These are phyloP conservation scores for Corythoichthys intestinalis DNA, from an alignment of 2,113 vertebrate species.

Conservation along the genomic window DNA sequence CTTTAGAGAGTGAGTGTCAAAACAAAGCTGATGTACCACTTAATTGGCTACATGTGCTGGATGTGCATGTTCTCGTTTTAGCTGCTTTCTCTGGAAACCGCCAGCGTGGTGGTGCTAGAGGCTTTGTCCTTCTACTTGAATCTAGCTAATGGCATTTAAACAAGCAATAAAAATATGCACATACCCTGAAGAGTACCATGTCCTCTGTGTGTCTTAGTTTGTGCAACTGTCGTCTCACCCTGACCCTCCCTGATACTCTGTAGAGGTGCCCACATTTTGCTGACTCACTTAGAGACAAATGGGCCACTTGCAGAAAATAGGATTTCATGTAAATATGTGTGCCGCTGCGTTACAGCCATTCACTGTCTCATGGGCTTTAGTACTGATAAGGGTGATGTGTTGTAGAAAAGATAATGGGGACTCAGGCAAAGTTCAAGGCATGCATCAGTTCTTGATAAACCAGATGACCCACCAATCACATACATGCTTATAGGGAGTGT, in stretches of 20 bases:
- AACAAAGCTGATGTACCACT: conserved; percentile 7
- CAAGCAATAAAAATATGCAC: conserved; percentile 26
- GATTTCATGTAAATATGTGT: conserved; percentile 53
- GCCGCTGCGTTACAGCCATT: conserved; percentile 27
- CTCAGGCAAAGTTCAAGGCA: conserved; percentile 21
- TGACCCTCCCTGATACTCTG: conserved; percentile 52
- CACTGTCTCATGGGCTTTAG: conserved; percentile 38
- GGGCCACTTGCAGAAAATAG: conserved; percentile 54
- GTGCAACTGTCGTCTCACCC: conserved; percentile 47
- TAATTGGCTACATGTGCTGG: conserved; percentile 3
- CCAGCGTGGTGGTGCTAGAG: conserved; percentile 24
- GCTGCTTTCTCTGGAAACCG: not conserved
- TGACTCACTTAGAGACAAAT: conserved; percentile 64
- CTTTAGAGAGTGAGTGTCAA: conserved; percentile 21
- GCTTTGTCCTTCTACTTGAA: conserved; percentile 46
- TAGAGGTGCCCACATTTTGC: conserved; percentile 56
- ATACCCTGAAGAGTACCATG: conserved; percentile 17
- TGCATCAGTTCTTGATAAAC: not conserved
- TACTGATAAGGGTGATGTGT: conserved; percentile 23
- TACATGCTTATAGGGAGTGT: conserved; percentile 2
- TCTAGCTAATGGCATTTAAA: conserved; percentile 60
- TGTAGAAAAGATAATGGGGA: conserved; percentile 20
- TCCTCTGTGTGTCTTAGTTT: conserved; percentile 3
- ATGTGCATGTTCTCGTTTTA: conserved; percentile 3
- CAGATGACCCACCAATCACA: conserved; percentile 13